Conservation (phyloP, 2,797 vertebrate genomes). For the Mus minutoides region DNA sequence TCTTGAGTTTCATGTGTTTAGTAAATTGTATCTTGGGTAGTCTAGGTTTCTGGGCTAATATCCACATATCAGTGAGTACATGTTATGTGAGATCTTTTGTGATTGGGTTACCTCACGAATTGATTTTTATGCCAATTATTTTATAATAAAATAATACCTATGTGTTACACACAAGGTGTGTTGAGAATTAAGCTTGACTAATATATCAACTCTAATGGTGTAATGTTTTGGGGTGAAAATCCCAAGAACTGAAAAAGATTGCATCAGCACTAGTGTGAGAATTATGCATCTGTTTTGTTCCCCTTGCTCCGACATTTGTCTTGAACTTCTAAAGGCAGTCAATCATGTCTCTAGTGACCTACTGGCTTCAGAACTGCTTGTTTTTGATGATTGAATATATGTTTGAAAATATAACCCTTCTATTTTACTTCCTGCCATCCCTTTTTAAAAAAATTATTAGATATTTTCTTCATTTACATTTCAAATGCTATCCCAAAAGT, state of each 20-base stretch:
- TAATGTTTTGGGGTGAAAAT: constrained; percentile 8
- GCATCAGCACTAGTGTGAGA: not conserved
- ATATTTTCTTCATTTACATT: too few species aligned
- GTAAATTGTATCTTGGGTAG: too few species aligned
- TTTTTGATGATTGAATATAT: not conserved
- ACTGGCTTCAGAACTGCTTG: not conserved
- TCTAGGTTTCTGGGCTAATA: too few species aligned
- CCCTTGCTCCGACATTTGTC: not conserved
- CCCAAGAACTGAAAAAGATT: not conserved
- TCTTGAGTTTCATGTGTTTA: too few species aligned
- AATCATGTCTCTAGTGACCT: not conserved
- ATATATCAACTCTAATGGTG: not conserved
- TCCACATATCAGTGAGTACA: too few species aligned
- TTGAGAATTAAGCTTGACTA: not conserved
- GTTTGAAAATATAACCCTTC: not conserved
- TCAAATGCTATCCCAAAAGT: too few species aligned
- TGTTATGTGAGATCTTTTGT: too few species aligned
- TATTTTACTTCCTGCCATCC: not conserved
- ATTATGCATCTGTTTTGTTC: not conserved
- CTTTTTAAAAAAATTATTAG: too few species aligned
- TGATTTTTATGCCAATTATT: constrained; percentile 35
- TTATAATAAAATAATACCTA: not conserved
- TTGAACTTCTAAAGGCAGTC: not conserved
- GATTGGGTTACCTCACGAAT: too few species aligned
- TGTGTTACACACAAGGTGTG: not conserved